Base-by-base conservation (phyloP, 1,140 invertebrate genomes). In the Acarapis woodi region DNA sequence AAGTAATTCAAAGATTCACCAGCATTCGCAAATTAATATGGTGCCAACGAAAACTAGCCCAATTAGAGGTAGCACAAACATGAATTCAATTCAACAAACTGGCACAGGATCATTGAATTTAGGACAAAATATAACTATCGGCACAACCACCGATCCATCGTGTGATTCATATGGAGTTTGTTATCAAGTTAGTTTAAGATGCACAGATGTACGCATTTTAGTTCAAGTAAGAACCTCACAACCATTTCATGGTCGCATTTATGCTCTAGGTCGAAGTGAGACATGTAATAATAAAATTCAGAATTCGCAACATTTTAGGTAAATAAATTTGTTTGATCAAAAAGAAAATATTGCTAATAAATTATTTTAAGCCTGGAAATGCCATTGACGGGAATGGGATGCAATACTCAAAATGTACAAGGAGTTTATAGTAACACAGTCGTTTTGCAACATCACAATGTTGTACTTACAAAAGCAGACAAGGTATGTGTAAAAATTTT, bases 391-490 rank as follows among this genome's bases (percentile, higher is more conserved):
- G 80, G 79, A 14, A 79, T 85, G 52, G 80, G 87, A 48, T 88
- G 80, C 53, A 87, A 87, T 52, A 87, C 80, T 12, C 56, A 57
- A 42, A 54, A 53, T 15, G 45, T 53, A 44, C 53, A 56, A 43
- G 80, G 80, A 32, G 73, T 85, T 20, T 88, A 83, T 53, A 79
- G 78, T 12, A 88, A 88, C 54, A 87, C 80, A 0, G 78, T 88
- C 14, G 80, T 88, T 2, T 63, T 88, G 1, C 82, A 88, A 57
- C 80, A 87, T 50, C 80, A 88, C 58, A 85, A 78, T 49, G 78
- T 87, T 5, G 80, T 88, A 2, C 83, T 88, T 75, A 88, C 80
- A 9, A 87, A 87, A 58, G 78, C 79, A 1, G 82, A 88, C 53
- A 88, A 88, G 54, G n/a, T n/a, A n/a, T n/a, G n/a, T n/a, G n/a